Base-by-base conservation (phyloP, 1,140 invertebrate species). In the Hycleus cichorii region DNA sequence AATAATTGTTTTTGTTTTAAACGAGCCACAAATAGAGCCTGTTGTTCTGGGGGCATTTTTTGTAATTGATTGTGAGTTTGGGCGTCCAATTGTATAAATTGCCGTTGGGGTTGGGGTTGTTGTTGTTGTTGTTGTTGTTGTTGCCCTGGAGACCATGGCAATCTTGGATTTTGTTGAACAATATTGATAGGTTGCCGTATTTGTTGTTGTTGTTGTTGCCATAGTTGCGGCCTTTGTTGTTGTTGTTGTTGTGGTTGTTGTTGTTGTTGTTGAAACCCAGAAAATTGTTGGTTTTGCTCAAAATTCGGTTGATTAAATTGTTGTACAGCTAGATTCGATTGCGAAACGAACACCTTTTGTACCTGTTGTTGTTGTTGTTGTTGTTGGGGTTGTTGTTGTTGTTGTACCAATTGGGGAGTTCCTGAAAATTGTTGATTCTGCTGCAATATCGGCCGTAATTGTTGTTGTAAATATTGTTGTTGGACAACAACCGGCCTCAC, bases 1-100 rank as follows among this genome's bases (percentile, higher is more conserved):
- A 50, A 25, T 9, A 52, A 78, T 56, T 73, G 83, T 47, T 86
- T 80, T 64, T 86, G 86, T 63, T 89, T 86, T 39, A 90, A 74
- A 66, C 87, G 87, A 4, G 87, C 82, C 0, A 91, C 83, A 64
- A 90, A 90, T 66, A 89, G 79, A 3, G 85, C 84, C 27, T 86
- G 77, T 62, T 91, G 87, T 52, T 86, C 81, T 0, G 87, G 86
- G 66, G 89, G 86, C 81, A 91, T 83, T 53, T 89, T 86, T 66
- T 91, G 88, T 26, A 90, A 71, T 60, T 91, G 87, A n/a, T 88
- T 86, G 67, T 90, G 88, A 3, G 88, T 89, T 60, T 89, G 86
- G 4, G 86, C 85, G 68, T 90, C 88, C 51, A 90, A 72, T 25
- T 88, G 88, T 50, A 89, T 91, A 39, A 85, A 76, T 62, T 89